These are phyloP conservation scores for Stichopus chloronotus DNA, from an alignment of 35 echinoderm and acorn worm genomes.

Conservation along the genomic window DNA sequence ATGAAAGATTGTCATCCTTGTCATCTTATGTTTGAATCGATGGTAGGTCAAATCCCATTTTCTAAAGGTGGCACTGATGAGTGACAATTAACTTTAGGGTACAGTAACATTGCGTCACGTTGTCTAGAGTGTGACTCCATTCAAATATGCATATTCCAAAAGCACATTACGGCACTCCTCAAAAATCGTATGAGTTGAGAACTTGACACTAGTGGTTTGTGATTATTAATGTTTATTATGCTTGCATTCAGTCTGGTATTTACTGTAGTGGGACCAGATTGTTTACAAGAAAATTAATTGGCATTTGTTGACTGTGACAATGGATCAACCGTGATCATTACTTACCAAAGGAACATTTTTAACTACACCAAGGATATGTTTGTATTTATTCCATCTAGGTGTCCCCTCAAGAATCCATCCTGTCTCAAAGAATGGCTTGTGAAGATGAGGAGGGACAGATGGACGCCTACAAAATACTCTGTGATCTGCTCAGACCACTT, in stretches of 20 bases:
- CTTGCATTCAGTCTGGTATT: slow-evolving; percentile 6
- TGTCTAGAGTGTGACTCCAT: neutral
- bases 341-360: slow-evolving; percentile 16
- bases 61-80: slow-evolving; percentile 15
- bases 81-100: neutral
- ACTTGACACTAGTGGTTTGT: neutral
- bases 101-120: slow-evolving; percentile 5
- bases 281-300: slow-evolving; percentile 12
- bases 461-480: slow-evolving; percentile 18
- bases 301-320: slow-evolving; percentile 3
- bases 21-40: too few species aligned
- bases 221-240: slow-evolving; percentile 4
- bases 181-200: neutral
- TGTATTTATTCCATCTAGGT: slow-evolving; percentile 44
- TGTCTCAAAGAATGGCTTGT: slow-evolving; percentile 48
- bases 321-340: neutral
- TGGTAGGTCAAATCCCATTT: neutral
- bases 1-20: too few species aligned
- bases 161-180: neutral
- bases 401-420: slow-evolving; percentile 41
- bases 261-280: slow-evolving; percentile 9
- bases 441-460: slow-evolving; percentile 46
- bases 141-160: neutral
- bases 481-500: slow-evolving; percentile 60
- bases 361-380: slow-evolving; percentile 35